phyloP scores from a whole-genome alignment of 2,113 vertebrate genomes.

The Grallaria varia region DNA sequence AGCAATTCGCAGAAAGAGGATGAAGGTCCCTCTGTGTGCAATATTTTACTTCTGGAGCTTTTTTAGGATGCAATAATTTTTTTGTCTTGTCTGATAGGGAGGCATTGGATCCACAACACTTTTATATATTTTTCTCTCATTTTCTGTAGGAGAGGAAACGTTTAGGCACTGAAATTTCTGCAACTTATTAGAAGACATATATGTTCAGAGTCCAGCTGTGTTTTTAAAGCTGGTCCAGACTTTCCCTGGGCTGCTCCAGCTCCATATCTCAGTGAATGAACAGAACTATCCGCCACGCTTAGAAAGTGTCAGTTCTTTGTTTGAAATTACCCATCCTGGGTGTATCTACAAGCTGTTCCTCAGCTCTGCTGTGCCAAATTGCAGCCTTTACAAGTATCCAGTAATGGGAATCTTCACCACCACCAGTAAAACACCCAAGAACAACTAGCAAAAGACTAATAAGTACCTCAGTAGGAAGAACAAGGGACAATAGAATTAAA shows the following conservation, averaged over 20 bases:
- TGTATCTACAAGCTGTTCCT: conserved; percentile 17
- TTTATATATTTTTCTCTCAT: neutral
- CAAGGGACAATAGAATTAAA: neutral
- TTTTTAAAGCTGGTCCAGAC: neutral
- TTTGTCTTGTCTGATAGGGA: neutral
- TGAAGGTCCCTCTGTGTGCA: neutral
- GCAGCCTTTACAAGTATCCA: neutral
- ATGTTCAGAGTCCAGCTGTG: neutral
- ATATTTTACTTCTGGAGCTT: conserved; percentile 21
- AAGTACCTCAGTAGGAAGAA: neutral
- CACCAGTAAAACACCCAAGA: conserved; percentile 19
- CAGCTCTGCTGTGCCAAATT: neutral
- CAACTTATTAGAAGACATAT: neutral
- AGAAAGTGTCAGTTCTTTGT: neutral
- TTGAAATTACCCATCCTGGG: neutral
- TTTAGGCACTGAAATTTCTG: conserved; percentile 8
- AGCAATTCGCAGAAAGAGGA: neutral
- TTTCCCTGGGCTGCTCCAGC: neutral
- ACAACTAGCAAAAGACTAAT: conserved; percentile 7
- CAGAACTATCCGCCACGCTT: neutral
- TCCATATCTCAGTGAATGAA: neutral
- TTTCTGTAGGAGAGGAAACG: neutral
- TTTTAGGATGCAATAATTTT: neutral
- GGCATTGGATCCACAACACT: neutral
- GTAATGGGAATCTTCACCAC: neutral